These are phyloP conservation scores for Phyllostomus discolor DNA, from an alignment of 2,113 vertebrate species.

Conservation along the genomic window DNA sequence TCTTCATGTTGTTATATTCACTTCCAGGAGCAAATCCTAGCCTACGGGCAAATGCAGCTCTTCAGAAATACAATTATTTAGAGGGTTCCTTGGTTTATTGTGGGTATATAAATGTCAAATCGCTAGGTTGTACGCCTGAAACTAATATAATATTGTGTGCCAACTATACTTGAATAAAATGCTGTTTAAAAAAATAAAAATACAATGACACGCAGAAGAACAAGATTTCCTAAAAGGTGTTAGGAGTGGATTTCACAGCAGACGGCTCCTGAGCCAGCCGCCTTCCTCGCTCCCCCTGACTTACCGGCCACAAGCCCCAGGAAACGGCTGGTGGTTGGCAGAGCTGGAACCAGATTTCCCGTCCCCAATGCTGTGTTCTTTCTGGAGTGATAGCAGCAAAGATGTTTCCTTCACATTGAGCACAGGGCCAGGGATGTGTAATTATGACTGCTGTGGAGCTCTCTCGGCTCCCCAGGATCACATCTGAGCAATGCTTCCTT, in stretches of 20 bases:
- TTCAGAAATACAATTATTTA: not conserved
- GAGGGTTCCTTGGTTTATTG: not conserved
- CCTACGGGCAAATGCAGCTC: not conserved
- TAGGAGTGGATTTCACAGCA: not conserved
- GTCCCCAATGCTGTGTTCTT: not conserved
- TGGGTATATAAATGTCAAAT: not conserved
- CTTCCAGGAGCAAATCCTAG: not conserved
- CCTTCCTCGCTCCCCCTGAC: not conserved
- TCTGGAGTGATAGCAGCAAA: not conserved
- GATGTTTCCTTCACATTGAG: not conserved
- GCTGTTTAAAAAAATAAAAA: not conserved
- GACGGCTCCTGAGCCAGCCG: not conserved
- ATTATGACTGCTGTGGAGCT: not conserved
- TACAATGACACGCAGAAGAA: not conserved
- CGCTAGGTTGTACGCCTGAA: not conserved
- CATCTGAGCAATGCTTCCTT: not conserved
- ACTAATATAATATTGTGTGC: not conserved
- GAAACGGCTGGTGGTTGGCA: not conserved
- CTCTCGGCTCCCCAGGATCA: not conserved
- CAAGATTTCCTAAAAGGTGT: not conserved
- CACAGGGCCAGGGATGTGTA: not conserved
- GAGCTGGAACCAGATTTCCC: constrained; percentile 12
- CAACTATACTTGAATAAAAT: not conserved
- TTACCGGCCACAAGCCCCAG: not conserved
- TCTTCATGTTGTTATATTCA: not conserved